Conservation (phyloP, 2,113 vertebrate species). For the Tyrannus savana region DNA sequence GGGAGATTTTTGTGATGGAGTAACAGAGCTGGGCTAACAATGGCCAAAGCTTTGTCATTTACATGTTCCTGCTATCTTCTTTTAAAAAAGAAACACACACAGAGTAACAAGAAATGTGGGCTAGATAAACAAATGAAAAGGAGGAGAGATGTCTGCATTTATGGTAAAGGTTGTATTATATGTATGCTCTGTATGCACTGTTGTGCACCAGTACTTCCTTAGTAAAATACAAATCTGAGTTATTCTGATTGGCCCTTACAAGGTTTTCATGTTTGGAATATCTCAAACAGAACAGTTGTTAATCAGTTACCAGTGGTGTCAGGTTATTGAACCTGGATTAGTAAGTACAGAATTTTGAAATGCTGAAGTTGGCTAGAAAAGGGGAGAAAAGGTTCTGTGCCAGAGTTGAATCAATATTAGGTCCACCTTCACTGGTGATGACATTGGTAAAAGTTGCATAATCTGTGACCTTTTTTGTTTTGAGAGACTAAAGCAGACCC, state of each 20-base stretch:
- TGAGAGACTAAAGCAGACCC: neutral
- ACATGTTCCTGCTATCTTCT: neutral
- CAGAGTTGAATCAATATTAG: neutral
- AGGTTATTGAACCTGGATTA: neutral
- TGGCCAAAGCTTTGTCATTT: neutral
- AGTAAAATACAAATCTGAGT: neutral
- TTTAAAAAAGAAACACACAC: neutral
- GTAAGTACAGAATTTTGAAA: neutral
- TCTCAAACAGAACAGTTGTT: neutral
- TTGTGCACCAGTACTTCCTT: neutral
- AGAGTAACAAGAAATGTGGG: neutral
- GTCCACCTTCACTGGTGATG: neutral
- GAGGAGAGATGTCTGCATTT: neutral
- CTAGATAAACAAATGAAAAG: neutral
- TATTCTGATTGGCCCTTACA: neutral
- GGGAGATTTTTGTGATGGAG: neutral
- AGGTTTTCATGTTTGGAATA: neutral
- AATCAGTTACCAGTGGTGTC: neutral
- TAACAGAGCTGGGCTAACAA: neutral
- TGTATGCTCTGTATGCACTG: neutral
- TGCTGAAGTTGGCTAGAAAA: neutral
- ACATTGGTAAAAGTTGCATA: neutral
- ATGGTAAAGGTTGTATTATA: neutral
- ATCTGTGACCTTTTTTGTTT: neutral
- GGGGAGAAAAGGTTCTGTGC: neutral